Base-by-base conservation (phyloP, 2,888 invertebrate genomes). In the Pilophorus perplexus region DNA sequence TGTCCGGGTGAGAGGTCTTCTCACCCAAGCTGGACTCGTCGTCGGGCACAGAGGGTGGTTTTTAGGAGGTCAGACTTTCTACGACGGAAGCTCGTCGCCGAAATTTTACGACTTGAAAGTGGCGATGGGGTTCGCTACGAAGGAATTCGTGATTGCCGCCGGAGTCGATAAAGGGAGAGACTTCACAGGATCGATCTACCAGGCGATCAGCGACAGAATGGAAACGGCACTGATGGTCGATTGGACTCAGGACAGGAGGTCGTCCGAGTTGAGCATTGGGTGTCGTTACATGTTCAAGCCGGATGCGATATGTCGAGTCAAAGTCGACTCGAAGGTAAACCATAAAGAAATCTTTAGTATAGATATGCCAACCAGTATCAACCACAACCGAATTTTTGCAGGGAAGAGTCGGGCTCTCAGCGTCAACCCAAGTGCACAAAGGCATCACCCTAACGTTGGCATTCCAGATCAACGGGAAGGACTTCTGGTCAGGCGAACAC, bases 91-190 rank as follows among this genome's bases (percentile, higher is more conserved):
- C 76, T 90, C 93, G 76, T 85, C 88, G 73, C 93, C 93, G 80
- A n/a, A n/a, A n/a, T 82, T 97, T 74, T 86, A 89, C 72, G 90
- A 89, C 80, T 95, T 92, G 80, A 95, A 95, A 82, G 89, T 96
- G 78, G 91, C 93, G 70, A 84, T 97, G 75, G 98, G 96, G 66
- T 96, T 93, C 80, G 82, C 85, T 71, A 87, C 89, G 74, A 87
- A 87, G 68, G 96, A 97, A 79, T 96, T 97, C 79, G 89, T 89
- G 74, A 84, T 99, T 71, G 93, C 96, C 80, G 91, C 95, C 74
- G 88, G 88, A 80, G 92, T 96, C 93, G 90, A 93, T 78, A 93
- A 95, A 79, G 94, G 94, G 72, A 89, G 91, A 78, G 91, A 93
- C 77, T 96, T 95, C 77, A 88, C 86, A 71, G 95, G 94, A 66